A percentile compares a stretch with the other conserved stretches of the same genome.
Evolutionary conservation across 2,113 vertebrate genomes (phyloP).

Genomic region (Orycteropus afer): DNA sequence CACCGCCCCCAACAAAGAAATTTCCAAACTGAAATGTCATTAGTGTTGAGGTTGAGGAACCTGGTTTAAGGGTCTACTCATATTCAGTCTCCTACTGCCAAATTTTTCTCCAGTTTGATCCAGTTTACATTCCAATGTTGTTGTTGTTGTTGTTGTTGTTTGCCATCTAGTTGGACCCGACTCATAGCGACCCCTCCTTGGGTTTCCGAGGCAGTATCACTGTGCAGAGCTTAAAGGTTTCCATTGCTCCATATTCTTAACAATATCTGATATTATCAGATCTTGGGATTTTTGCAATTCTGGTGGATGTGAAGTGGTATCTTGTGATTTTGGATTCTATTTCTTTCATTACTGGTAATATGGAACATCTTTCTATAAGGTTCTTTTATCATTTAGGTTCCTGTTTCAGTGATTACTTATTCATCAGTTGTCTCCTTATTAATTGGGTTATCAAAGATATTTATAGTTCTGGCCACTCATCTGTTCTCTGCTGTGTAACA

Average conservation of each 20-base stretch:
- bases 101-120: neutral
- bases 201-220: too few relatives aligned
- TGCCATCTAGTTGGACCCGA: too few relatives aligned
- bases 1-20: neutral
- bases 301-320: neutral
- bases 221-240: conserved; percentile 11
- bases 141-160: too few relatives aligned
- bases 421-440: conserved; percentile 22
- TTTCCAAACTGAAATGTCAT: neutral
- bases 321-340: conserved; percentile 13
- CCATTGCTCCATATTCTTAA: neutral
- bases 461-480: neutral
- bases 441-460: neutral
- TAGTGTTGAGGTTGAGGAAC: neutral
- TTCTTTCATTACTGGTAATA: conserved; percentile 3
- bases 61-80: neutral
- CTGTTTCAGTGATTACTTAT: conserved; percentile 24
- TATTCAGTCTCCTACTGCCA: neutral
- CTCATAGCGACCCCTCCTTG: too few relatives aligned
- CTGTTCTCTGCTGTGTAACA: neutral
- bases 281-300: neutral
- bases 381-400: neutral
- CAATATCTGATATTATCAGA: neutral
- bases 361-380: neutral
- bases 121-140: neutral